These are phyloP conservation scores for Grus americana DNA, from an alignment of 2,113 vertebrate species.

Conservation along the genomic window DNA sequence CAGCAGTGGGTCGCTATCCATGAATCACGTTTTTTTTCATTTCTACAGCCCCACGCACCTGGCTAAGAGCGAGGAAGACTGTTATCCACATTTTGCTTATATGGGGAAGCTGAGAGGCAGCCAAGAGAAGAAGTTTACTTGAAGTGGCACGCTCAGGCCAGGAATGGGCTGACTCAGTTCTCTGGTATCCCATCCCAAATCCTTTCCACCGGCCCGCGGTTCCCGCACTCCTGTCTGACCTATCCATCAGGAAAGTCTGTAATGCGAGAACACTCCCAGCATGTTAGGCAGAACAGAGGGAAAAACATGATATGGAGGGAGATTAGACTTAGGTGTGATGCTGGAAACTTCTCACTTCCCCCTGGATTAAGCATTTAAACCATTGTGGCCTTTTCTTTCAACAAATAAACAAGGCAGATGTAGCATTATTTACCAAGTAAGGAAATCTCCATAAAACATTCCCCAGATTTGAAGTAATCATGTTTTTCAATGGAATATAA, in stretches of 20 bases:
- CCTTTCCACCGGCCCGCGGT: background rate
- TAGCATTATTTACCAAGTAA: conserved; percentile 45
- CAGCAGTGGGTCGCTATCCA: background rate
- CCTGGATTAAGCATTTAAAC: background rate
- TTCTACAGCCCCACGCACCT: background rate
- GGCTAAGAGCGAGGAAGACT: background rate
- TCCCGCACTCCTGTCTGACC: background rate
- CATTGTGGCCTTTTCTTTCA: background rate
- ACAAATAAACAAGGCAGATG: background rate
- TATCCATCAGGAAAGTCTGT: background rate
- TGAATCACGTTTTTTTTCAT: background rate
- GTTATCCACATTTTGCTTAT: conserved; percentile 4
- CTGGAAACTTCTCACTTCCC: background rate
- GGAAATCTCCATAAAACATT: conserved; percentile 10
- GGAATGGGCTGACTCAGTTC: conserved; percentile 53
- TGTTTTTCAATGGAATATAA: conserved; percentile 23
- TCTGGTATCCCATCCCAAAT: conserved; percentile 41
- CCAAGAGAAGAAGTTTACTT: conserved; percentile 43
- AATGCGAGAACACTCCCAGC: background rate
- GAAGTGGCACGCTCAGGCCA: background rate
- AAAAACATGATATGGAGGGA: background rate
- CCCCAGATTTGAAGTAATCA: conserved; percentile 25
- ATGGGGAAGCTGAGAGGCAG: conserved; percentile 27
- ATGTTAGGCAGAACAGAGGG: background rate
- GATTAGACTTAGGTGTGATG: background rate